Percentiles rank a stretch among this genome's conserved stretches.
These are phyloP conservation scores for Ahaetulla prasina DNA, from an alignment of 2,113 vertebrate genomes.

Conservation along the genomic window DNA sequence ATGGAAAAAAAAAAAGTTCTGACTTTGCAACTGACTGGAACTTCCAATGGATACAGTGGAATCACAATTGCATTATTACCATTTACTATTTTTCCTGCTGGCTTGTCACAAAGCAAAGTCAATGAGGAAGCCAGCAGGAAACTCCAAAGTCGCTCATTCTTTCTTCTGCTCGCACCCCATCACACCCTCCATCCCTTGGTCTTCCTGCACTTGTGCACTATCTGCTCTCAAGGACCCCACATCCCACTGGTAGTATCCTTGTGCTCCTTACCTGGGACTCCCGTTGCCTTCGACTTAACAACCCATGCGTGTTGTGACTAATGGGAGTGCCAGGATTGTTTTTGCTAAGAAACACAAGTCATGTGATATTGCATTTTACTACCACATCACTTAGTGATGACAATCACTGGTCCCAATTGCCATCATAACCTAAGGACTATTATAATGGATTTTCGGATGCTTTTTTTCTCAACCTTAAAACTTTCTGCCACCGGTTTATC, in stretches of 20 bases:
- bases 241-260: background rate
- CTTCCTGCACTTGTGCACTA: background rate
- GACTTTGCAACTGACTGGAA: background rate
- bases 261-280: background rate
- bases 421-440: background rate
- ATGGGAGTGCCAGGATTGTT: background rate
- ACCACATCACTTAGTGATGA: background rate
- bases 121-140: background rate
- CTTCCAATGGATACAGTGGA: background rate
- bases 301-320: background rate
- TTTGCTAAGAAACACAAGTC: background rate
- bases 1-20: too few species aligned
- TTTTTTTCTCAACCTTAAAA: background rate
- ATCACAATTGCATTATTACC: background rate
- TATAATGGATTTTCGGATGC: background rate
- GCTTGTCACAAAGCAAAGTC: background rate
- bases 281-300: background rate
- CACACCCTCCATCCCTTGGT: background rate
- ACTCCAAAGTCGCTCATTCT: background rate
- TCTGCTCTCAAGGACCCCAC: background rate
- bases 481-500: background rate
- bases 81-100: background rate
- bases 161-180: background rate
- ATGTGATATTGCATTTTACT: background rate
- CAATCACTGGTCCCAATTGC: background rate